Conservation (phyloP, 2,113 vertebrate genomes). For the Oreotrochilus melanogaster region DNA sequence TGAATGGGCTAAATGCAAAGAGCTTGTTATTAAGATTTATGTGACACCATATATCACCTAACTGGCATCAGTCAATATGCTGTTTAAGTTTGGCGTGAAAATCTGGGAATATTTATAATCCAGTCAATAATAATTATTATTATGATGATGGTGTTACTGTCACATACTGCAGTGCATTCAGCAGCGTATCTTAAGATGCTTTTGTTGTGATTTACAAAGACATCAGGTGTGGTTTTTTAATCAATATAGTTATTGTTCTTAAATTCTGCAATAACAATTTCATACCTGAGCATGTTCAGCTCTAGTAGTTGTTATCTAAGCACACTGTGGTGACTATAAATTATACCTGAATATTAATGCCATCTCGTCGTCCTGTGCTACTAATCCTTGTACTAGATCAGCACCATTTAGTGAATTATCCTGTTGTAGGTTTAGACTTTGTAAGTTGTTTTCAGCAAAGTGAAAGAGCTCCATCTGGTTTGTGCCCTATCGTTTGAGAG, state of each 20-base stretch:
- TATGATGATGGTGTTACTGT: not conserved
- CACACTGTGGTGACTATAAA: not conserved
- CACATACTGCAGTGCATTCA: not conserved
- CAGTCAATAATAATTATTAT: not conserved
- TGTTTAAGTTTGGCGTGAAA: not conserved
- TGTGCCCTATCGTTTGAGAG: not conserved
- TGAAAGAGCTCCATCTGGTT: not conserved
- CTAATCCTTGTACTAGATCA: not conserved
- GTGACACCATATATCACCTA: not conserved
- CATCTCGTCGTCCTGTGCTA: not conserved
- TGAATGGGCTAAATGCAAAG: not conserved
- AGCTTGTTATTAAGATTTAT: not conserved
- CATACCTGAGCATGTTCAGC: not conserved
- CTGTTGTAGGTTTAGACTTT: not conserved
- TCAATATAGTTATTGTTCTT: not conserved
- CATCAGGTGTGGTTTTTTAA: not conserved
- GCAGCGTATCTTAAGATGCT: not conserved
- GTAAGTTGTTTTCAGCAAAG: not conserved
- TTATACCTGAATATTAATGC: not conserved
- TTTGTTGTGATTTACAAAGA: not conserved
- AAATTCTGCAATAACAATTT: not conserved
- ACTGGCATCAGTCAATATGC: not conserved
- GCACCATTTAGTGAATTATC: not conserved
- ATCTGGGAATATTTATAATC: not conserved
- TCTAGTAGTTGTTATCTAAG: not conserved